Evolutionary conservation across 1,140 invertebrate species (phyloP), one percentile per base, ranked within the genome.

Genomic region (Drosophila rufa): DNA sequence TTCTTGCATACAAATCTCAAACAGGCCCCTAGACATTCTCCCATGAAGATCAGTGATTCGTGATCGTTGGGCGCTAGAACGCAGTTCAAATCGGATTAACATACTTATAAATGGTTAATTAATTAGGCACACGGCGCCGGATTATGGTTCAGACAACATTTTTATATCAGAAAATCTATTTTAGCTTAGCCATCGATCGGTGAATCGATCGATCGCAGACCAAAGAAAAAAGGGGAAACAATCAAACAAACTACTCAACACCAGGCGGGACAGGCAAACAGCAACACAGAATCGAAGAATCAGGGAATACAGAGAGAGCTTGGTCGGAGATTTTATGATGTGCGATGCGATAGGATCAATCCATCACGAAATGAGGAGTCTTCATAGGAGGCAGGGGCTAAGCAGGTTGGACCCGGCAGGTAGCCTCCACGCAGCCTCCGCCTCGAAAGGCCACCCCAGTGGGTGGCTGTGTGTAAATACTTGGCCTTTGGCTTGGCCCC

Each of bases 61-160:
- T 8, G 62, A 69, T 53, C 48, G 45, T 36, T 57, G 38, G 19
- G 22, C 43, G 57, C 42, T 47, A 62, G 38, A 55, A 69, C 79
- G 67, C 83, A 87, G 76, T 78, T 84, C 53, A 56, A 56, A 56
- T 56, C 53, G 73, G 73, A 87, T 87, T 89, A 87, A 80, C 83
- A 87, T 89, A 78, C 83, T 89, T 89, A 89, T 87, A 89, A 87
- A 89, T 87, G 82, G 83, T 83, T 78, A 89, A 89, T 89, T 89
- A 89, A 89, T 89, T 85, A 90, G 81, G 57, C 81, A 64, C 83
- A 71, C 70, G 84, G 84, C 84, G 84, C 84, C 84, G 78, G 77
- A 85, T 89, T 89, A 81, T 84, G 55, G 66, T 64, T 75, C 46
- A 68, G 55, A 46, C 73, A 67, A 60, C 75, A 48, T 51, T 57